Percentiles rank a stretch among this genome's conserved stretches.
These are phyloP conservation scores for Brenthis hecate DNA, from an alignment of 2,888 invertebrate genomes.

Conservation along the genomic window DNA sequence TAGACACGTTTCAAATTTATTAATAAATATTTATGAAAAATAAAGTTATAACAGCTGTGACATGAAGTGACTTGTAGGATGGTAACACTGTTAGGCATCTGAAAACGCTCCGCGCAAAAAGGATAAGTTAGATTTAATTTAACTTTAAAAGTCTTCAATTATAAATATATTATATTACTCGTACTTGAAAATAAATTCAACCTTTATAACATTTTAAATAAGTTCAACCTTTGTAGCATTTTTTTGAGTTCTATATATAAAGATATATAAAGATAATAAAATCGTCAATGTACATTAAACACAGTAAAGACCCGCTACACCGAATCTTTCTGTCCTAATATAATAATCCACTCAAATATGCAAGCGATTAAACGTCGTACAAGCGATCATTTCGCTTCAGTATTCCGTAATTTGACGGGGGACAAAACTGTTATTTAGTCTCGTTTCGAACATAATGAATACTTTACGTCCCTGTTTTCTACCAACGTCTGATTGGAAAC, in stretches of 20 bases:
- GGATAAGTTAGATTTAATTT: no score
- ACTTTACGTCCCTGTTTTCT: constrained; percentile 18
- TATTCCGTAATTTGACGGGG: constrained; percentile 65
- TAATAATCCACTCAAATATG: constrained; percentile 66
- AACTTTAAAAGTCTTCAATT: no score
- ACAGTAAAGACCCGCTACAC: constrained; percentile 13
- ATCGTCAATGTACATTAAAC: constrained; percentile 51
- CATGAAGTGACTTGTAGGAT: no score
- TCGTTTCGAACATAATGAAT: constrained; percentile 24
- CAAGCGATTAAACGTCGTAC: constrained; percentile 71
- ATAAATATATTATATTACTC: no score
- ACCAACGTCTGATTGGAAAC: constrained; percentile 20
- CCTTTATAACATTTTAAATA: no score
- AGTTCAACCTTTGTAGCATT: no score
- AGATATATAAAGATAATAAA: not conserved
- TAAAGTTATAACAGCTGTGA: no score
- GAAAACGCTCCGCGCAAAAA: no score
- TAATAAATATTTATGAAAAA: no score
- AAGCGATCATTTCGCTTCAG: constrained; percentile 52
- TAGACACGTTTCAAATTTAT: not conserved
- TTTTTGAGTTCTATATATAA: no score
- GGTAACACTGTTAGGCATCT: no score
- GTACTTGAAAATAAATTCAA: no score
- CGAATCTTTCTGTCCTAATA: constrained; percentile 53
- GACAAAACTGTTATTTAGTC: constrained; percentile 62